Evolutionary conservation across 2,888 invertebrate species (phyloP).

Genomic region (Aromia moschata): DNA sequence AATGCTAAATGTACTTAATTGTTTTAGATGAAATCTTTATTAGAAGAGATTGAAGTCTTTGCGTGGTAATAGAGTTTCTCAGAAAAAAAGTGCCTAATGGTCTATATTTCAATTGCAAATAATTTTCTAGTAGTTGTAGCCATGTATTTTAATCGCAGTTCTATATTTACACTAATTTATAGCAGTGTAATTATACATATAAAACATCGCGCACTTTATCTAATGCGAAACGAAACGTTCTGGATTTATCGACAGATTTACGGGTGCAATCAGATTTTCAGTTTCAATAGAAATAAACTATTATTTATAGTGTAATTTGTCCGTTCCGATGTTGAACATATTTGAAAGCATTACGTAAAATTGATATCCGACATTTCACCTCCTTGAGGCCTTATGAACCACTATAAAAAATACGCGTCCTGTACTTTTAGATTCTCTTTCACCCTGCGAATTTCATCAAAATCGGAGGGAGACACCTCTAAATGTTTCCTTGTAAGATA

Average conservation of each 20-base stretch:
- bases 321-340: slow-evolving; percentile 12
- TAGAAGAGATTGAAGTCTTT: too few species aligned
- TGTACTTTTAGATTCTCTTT: too few species aligned
- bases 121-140: neutral
- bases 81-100: too few species aligned
- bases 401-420: too few species aligned
- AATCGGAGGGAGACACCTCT: too few species aligned
- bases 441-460: too few species aligned
- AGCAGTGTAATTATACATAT: neutral
- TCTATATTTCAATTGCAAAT: neutral
- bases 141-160: neutral
- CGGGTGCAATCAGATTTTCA: slow-evolving; percentile 9
- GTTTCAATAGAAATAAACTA: slow-evolving; percentile 14
- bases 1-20: too few species aligned
- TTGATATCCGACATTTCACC: slow-evolving; percentile 1
- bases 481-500: too few species aligned
- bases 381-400: too few species aligned
- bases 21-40: too few species aligned
- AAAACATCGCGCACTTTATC: neutral
- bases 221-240: neutral
- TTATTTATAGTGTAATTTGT: slow-evolving; percentile 24
- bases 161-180: neutral
- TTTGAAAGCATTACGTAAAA: slow-evolving; percentile 1
- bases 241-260: slow-evolving; percentile 7
- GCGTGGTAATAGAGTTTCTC: too few species aligned